phyloP scores from a whole-genome alignment of 2,888 invertebrate species.

The Epistrophe eligans region DNA sequence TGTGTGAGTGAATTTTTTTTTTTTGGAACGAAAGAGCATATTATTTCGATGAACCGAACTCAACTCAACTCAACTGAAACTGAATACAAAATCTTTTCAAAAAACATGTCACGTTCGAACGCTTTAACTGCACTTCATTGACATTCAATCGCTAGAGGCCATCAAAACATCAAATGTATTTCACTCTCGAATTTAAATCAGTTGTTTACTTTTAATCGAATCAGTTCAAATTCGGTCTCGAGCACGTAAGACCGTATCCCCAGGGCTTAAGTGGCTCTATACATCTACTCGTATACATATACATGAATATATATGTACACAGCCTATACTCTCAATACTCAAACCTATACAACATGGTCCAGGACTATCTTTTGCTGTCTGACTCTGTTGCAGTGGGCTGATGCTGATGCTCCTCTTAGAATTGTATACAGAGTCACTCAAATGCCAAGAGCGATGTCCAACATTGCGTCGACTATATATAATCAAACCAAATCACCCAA shows the following conservation, averaged over 20 bases:
- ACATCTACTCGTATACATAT: background rate
- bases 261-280: slow-evolving; percentile 48
- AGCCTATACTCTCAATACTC: background rate
- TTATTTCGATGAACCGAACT: slow-evolving; percentile 12
- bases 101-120: slow-evolving; percentile 72
- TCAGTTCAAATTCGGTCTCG: slow-evolving; percentile 72
- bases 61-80: background rate
- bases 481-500: slow-evolving; percentile 3
- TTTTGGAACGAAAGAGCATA: background rate
- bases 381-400: slow-evolving; percentile 13
- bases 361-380: background rate
- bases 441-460: slow-evolving; percentile 31
- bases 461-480: slow-evolving; percentile 38
- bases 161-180: slow-evolving; percentile 76
- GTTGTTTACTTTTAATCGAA: slow-evolving; percentile 76
- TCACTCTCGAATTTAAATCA: slow-evolving; percentile 75
- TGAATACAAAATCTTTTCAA: slow-evolving; percentile 38
- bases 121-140: slow-evolving; percentile 76
- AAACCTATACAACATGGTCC: background rate
- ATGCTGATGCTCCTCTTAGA: background rate
- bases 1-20: background rate
- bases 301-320: background rate
- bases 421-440: slow-evolving; percentile 32
- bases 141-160: slow-evolving; percentile 74
- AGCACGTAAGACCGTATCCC: slow-evolving; percentile 70